These are phyloP conservation scores for Syrmaticus mikado DNA, from an alignment of 2,113 vertebrate genomes.

Conservation along the genomic window DNA sequence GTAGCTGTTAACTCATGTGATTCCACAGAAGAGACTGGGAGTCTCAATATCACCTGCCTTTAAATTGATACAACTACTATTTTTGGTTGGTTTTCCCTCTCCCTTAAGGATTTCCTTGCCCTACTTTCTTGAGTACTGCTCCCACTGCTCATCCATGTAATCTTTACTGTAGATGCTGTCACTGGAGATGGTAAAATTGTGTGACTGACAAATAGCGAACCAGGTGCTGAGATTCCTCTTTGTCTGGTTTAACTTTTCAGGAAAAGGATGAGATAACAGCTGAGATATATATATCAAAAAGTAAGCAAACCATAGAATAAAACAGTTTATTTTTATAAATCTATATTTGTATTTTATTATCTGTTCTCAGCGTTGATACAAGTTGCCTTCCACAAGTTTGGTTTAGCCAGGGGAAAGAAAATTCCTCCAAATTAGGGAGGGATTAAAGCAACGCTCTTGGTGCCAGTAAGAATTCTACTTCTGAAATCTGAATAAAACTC, in stretches of 20 bases:
- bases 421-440: neutral
- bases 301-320: neutral
- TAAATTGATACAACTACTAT: neutral
- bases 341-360: neutral
- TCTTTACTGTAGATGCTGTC: neutral
- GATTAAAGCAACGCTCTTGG: neutral
- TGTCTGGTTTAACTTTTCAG: neutral
- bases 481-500: neutral
- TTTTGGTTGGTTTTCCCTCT: neutral
- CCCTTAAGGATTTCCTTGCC: rapidly evolving
- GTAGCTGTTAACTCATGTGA: neutral
- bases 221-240: neutral
- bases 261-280: neutral
- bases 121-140: neutral
- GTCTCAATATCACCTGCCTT: neutral
- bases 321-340: neutral
- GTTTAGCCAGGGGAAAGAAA: neutral
- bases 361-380: rapidly evolving
- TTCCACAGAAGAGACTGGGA: neutral
- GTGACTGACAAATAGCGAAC: neutral
- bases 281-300: neutral
- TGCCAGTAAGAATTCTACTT: neutral
- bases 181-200: neutral
- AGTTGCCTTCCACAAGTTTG: neutral
- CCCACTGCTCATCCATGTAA: rapidly evolving